A percentile compares a stretch with the other conserved stretches of the same genome.
phyloP scores from a whole-genome alignment of 1,140 invertebrate genomes.

The Linepithema humile region DNA sequence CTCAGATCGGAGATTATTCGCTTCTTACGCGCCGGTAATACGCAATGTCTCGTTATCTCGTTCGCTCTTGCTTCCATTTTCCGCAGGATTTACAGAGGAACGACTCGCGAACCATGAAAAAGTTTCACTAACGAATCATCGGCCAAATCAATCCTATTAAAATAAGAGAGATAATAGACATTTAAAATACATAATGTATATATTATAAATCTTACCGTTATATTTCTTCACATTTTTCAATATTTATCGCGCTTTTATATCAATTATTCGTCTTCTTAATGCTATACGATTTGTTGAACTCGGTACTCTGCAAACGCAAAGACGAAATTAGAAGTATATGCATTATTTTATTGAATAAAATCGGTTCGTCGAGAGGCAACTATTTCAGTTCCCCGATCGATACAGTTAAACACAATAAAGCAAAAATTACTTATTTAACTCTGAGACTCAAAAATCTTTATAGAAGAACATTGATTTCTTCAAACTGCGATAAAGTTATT shows the following conservation, averaged over 20 bases:
- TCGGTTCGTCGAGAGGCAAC: neutral
- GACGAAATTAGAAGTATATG: neutral
- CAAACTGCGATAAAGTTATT: neutral
- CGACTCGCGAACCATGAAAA: neutral
- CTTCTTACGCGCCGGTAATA: constrained; percentile 13
- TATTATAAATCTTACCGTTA: neutral
- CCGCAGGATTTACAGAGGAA: neutral
- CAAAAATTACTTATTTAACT: neutral
- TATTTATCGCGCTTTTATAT: neutral
- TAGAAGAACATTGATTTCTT: neutral
- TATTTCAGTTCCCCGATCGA: neutral
- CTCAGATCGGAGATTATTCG: constrained; percentile 14
- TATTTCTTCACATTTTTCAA: neutral
- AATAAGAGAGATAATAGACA: too few species aligned
- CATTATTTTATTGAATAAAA: constrained; percentile 1
- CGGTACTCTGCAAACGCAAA: neutral
- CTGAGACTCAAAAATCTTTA: too few species aligned
- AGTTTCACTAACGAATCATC: too few species aligned
- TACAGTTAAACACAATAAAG: neutral
- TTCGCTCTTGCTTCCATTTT: neutral
- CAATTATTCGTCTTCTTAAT: neutral
- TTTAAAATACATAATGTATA: too few species aligned
- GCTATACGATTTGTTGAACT: neutral
- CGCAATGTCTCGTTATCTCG: neutral
- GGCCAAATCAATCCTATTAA: too few species aligned